Evolutionary conservation across 2,888 invertebrate species (phyloP), one percentile per base, ranked within the genome.

Genomic region (Pristionchus maxplancki): DNA sequence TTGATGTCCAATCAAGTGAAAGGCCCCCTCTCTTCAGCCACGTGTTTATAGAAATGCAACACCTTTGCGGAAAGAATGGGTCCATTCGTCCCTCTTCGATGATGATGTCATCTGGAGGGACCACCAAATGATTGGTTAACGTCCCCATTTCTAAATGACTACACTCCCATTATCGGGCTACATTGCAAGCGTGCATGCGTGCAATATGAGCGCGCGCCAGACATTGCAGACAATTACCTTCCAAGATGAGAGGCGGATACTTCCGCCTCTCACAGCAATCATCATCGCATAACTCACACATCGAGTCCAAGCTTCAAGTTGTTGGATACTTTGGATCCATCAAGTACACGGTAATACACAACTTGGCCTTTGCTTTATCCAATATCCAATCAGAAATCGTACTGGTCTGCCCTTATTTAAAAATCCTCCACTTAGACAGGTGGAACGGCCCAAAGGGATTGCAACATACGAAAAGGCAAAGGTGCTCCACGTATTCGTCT

Each of bases 1-100:
- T 44, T 78, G 74, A 44, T 44, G 74, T 44, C 44, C 74, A 78
- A 78, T 78, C 74, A 78, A 78, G 74, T 78, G 74, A 78, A 78
- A 78, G 44, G 15, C 8, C 37, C 37, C 71, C 74, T 31, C 74
- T 53, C 20, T 20, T 20, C 53, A 1, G 5, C 53, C 53, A 53
- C 53, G 74, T 40, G 74, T 34, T 5, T 9, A n/a, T 11, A 44
- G 74, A 78, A 40, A 78, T 44, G 74, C 74, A 78, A 78, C 74
- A 78, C 44, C 44, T 78, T 40, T 44, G 17, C 11, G 17, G 34
- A 53, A 53, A 31, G 34, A 34, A 37, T 34, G 31, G 13, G 44
- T 4, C 44, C 44, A 78, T 44, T 78, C 44, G 0, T 24, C 40
- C 44, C 37, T 44, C 74, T 37, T 37, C n/a, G 48, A 48, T 78